Evolutionary conservation across 2,113 vertebrate genomes (phyloP).

Genomic region (Lampris incognitus): DNA sequence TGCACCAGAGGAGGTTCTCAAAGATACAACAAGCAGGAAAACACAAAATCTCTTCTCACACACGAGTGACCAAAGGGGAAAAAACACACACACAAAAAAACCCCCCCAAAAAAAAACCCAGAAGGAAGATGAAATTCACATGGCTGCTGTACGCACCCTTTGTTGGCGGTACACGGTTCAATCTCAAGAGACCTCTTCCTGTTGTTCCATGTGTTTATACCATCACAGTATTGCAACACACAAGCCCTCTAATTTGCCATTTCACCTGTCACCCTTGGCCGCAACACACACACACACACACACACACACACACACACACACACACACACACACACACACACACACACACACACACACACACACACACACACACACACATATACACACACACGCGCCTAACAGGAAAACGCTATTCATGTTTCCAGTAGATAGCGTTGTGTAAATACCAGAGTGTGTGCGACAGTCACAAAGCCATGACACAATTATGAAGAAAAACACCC

Average conservation of each 20-base stretch:
- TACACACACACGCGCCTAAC: conserved; percentile 1
- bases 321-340: background rate
- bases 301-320: background rate
- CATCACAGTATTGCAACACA: conserved; percentile 2
- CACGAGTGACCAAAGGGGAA: no score
- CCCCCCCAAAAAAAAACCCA: background rate
- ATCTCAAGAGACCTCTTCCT: conserved; percentile 13
- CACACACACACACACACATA: background rate
- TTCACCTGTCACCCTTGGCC: conserved; percentile 3
- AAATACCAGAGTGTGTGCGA: conserved; percentile 3
- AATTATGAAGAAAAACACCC: background rate
- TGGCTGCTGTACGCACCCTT: background rate
- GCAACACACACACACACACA: background rate
- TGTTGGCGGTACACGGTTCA: background rate
- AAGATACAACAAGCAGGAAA: no score
- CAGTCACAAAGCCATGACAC: background rate
- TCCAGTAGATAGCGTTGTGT: conserved; percentile 52
- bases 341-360: background rate
- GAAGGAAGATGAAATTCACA: background rate
- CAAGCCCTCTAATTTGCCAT: background rate
- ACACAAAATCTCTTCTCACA: no score
- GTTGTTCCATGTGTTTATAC: background rate
- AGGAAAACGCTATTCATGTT: conserved; percentile 51
- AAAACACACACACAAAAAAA: background rate
- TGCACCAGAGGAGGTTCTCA: no score